These are phyloP conservation scores for Andrena flavipes DNA, from an alignment of 2,888 invertebrate genomes.

Conservation along the genomic window DNA sequence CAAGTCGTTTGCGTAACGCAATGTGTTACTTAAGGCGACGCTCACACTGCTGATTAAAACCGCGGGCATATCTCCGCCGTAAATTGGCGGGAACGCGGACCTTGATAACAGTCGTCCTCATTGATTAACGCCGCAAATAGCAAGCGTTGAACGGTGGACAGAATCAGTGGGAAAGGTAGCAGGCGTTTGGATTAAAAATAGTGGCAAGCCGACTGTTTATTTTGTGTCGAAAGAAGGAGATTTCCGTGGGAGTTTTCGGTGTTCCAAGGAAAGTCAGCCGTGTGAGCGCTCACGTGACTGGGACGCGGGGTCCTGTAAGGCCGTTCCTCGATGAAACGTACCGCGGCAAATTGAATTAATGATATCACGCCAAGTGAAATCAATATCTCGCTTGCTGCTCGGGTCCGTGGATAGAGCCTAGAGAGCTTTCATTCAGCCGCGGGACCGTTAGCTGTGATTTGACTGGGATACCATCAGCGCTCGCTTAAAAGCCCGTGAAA, in stretches of 20 bases:
- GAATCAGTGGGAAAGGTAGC: neutral
- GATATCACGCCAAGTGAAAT: constrained; percentile 8
- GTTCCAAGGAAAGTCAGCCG: neutral
- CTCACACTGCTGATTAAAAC: constrained; percentile 53
- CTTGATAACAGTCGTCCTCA: constrained; percentile 26
- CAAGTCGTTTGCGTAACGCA: constrained; percentile 77
- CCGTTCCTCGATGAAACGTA: neutral
- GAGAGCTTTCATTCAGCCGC: constrained; percentile 4
- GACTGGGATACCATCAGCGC: neutral
- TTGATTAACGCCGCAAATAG: constrained; percentile 29
- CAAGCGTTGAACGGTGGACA: neutral
- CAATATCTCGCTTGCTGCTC: neutral
- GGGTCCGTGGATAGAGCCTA: neutral
- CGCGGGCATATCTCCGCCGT: neutral
- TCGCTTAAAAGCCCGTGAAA: constrained; percentile 6
- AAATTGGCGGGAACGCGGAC: constrained; percentile 5
- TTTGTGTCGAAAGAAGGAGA: too few species aligned
- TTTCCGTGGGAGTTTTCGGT: too few species aligned
- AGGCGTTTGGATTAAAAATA: neutral
- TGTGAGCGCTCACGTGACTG: neutral
- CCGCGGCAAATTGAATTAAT: constrained; percentile 6
- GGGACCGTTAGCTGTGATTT: constrained; percentile 4
- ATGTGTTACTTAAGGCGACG: constrained; percentile 64
- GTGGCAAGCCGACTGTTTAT: too few species aligned
- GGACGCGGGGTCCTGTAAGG: neutral